These are phyloP conservation scores for Trichonephila clavipes DNA, from an alignment of 1,140 invertebrate genomes.

Conservation along the genomic window DNA sequence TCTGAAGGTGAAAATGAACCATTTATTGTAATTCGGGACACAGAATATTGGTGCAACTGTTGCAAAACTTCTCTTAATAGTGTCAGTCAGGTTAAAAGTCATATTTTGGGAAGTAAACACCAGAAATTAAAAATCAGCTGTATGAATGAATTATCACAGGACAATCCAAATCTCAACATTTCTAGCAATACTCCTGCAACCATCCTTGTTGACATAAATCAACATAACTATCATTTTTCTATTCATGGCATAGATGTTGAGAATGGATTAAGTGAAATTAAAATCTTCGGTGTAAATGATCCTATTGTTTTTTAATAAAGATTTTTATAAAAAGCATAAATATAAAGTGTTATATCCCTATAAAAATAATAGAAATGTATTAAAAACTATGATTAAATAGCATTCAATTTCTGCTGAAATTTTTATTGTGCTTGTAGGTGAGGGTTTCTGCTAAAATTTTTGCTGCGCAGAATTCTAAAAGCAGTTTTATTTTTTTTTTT, in stretches of 20 bases:
- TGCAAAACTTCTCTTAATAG: neutral
- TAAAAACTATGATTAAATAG: no score
- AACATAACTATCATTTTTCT: neutral
- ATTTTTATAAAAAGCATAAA: no score
- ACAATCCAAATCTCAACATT: no score
- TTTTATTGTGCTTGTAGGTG: no score
- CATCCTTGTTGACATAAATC: no score
- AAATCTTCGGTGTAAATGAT: neutral
- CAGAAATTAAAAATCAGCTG: neutral
- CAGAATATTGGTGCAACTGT: neutral
- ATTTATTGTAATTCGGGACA: neutral
- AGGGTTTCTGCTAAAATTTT: no score
- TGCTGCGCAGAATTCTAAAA: no score
- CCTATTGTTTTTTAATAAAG: neutral
- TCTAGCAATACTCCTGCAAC: no score
- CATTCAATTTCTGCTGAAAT: no score
- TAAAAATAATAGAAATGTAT: no score
- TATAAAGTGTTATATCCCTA: no score
- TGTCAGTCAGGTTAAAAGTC: neutral
- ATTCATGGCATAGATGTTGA: neutral
- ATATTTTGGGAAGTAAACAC: neutral
- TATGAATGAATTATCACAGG: neutral
- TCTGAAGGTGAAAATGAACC: neutral
- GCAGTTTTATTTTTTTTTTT: no score
- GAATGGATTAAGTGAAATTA: neutral